Base-by-base conservation (phyloP, 1,140 invertebrate species). In the Galendromus occidentalis region DNA sequence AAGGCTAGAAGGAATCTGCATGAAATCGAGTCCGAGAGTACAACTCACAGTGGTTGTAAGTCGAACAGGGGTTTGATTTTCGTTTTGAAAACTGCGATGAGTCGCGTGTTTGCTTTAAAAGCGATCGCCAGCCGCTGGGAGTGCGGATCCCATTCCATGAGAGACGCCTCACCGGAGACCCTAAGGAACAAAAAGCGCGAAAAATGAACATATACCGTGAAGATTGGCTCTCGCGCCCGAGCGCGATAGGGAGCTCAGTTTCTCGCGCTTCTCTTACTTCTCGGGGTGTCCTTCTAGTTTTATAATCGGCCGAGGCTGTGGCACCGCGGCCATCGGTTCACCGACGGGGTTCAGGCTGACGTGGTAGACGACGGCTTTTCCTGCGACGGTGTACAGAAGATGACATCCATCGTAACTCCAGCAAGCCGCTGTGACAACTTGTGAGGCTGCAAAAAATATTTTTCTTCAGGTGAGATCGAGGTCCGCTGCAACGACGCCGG, bases 391-490 rank as follows among this genome's bases (percentile, higher is more conserved):
- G 22, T 29, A 59, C 2, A 59, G 22, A 33, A 59, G 51, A 25
- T 59, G 51, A 22, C 51, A 59, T 59, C 51, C 51, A 9, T 59
- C 51, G 51, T 59, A 59, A 9, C 51, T 59, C 51, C 51, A 59
- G 20, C 51, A 59, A 2, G 14, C 51, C 51, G 51, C 33, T 9
- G 51, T 59, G 22, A 59, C 51, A 59, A 59, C 20, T 59, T 59
- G 25, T 33, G 51, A 59, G 17, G 22, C 51, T 59, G 51, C 2
- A 22, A n/a, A 25, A 25, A 9, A 39, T 6, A 39, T 39, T 39
- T 39, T 39, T 39, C n/a, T n/a, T n/a, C n/a, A n/a, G n/a, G n/a
- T n/a, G n/a, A n/a, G n/a, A n/a, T n/a, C n/a, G n/a, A n/a, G n/a
- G n/a, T n/a, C n/a, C n/a, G n/a, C n/a, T n/a, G n/a, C n/a, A n/a